phyloP scores from a whole-genome alignment of 2,113 vertebrate species.

The Jacana jacana region DNA sequence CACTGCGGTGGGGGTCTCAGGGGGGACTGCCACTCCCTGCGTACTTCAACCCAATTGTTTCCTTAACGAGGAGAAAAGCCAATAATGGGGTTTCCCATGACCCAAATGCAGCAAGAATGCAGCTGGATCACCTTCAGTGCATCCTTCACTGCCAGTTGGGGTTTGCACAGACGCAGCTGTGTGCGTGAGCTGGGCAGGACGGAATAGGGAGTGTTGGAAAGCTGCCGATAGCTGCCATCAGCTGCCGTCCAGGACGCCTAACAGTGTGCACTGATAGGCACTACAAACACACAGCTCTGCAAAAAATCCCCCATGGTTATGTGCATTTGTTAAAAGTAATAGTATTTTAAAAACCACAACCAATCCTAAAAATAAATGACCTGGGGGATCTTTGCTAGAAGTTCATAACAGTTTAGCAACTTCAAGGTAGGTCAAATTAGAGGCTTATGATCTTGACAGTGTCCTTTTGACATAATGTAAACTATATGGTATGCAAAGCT shows the following conservation, averaged over 20 bases:
- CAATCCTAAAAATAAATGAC: conserved; percentile 15
- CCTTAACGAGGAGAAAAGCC: not conserved
- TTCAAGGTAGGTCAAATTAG: conserved; percentile 37
- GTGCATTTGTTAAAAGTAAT: not conserved
- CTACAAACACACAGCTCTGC: not conserved
- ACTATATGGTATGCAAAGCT: conserved; percentile 35
- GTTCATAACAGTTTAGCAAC: not conserved
- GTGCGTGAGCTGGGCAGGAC: accelerated
- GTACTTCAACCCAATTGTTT: not conserved
- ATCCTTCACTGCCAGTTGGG: not conserved
- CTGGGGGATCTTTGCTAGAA: not conserved
- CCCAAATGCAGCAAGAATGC: not conserved
- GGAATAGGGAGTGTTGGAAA: not conserved
- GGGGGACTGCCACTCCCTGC: not conserved
- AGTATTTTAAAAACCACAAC: not conserved
- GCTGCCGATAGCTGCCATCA: not conserved
- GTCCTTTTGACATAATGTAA: conserved; percentile 48
- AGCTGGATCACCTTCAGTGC: not conserved
- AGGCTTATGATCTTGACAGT: not conserved
- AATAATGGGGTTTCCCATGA: not conserved
- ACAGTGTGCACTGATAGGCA: not conserved
- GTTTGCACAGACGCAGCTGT: not conserved
- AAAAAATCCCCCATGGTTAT: not conserved
- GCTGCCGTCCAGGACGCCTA: not conserved
- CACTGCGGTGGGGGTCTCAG: too few relatives aligned